phyloP scores from a whole-genome alignment of 2,113 vertebrate genomes.

The Corythoichthys haematopterus region DNA sequence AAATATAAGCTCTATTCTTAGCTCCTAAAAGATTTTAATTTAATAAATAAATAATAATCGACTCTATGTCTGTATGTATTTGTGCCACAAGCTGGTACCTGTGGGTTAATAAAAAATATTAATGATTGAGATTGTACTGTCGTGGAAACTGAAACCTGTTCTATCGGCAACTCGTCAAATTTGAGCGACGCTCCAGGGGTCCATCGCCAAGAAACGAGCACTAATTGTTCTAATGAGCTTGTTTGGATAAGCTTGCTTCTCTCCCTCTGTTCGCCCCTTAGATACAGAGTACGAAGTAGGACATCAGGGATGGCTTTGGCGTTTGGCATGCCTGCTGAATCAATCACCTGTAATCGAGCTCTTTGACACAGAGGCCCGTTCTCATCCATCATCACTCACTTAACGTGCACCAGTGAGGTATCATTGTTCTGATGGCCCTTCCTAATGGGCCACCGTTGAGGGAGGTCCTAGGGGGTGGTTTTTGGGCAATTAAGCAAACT shows the following conservation, averaged over 20 bases:
- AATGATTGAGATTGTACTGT: background rate
- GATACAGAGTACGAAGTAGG: constrained; percentile 42
- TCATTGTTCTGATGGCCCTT: constrained; percentile 71
- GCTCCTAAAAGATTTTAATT: background rate
- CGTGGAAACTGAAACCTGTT: background rate
- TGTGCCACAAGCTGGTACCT: too few relatives aligned
- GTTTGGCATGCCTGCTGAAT: constrained; percentile 29
- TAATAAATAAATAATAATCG: background rate
- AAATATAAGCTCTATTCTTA: background rate
- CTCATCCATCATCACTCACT: constrained; percentile 69
- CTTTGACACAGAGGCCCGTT: constrained; percentile 43
- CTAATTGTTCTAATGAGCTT: constrained; percentile 72
- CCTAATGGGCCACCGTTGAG: constrained; percentile 73
- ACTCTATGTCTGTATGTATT: too few relatives aligned
- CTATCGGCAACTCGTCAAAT: constrained; percentile 30
- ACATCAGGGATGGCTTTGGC: constrained; percentile 27
- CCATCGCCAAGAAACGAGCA: constrained; percentile 50
- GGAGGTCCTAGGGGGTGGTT: constrained; percentile 67
- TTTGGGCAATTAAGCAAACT: constrained; percentile 75
- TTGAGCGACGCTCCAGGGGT: constrained; percentile 51
- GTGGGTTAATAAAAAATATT: too few relatives aligned
- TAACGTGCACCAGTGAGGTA: constrained; percentile 66
- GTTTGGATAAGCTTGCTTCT: constrained; percentile 54
- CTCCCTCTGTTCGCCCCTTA: constrained; percentile 22
- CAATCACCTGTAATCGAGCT: constrained; percentile 56